Evolutionary conservation across 1,140 invertebrate species (phyloP), one percentile per base, ranked within the genome.

Genomic region (Coelopa frigida): DNA sequence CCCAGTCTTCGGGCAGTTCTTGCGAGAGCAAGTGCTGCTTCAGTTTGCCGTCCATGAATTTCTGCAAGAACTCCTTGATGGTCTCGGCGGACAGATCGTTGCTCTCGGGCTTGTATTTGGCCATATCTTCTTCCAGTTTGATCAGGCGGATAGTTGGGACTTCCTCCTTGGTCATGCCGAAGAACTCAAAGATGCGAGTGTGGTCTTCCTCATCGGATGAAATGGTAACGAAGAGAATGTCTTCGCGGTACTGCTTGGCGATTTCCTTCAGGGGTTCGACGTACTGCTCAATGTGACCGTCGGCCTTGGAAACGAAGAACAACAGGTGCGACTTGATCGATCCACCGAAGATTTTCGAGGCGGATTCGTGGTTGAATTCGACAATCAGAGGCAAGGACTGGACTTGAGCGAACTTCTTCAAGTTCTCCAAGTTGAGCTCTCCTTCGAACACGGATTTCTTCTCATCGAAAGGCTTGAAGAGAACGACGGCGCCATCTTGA

Each of bases 361-460:
- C 96, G 24, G 90, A 96, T 70, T 96, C 89, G 57, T 96, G 94
- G 54, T 92, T 98, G 76, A 99, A 99, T 71, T 99, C 95, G 43
- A 97, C 86, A 56, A 99, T 83, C 36, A 95, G 72, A 39, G 97
- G 95, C 59, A 99, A 73, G 47, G 88, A 83, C 61, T 98, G 84
- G 14, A 82, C 73, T 51, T 79, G 73, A 48, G 98, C 79, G 77
- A 98, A 99, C 54, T 84, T 83, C 67, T 84, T 85, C 37, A 99
- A 65, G 26, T 71, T 70, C 36, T 83, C 80, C 49, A 82, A 79
- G 20, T 67, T 75, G 46, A 74, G 75, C 57, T 87, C 84, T 21
- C 78, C 87, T 1, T 85, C 82, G 58, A 83, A 93, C 33, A 83
- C 81, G 54, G 79, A 81, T 59, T 85, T 82, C 50, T 84, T 86